phyloP scores from a whole-genome alignment of 2,797 vertebrate genomes.

The Spea hammondii region DNA sequence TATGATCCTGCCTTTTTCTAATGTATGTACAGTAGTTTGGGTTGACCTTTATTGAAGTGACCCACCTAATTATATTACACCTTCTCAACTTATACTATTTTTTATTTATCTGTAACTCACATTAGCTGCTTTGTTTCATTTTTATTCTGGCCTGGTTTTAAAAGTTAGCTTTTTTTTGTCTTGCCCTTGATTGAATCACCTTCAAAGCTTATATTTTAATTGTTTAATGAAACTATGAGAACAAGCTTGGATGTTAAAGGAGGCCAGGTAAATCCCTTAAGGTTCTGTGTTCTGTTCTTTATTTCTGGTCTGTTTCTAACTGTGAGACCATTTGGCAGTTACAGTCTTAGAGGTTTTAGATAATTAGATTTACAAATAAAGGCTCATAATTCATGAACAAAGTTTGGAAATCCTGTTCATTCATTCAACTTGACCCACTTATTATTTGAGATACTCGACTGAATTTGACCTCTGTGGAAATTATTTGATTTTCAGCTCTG shows the following conservation, averaged over 20 bases:
- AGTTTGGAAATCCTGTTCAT: constrained; percentile 47
- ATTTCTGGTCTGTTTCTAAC: constrained; percentile 67
- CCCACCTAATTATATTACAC: too few species aligned
- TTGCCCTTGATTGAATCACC: constrained; percentile 64
- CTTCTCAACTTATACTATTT: too few species aligned
- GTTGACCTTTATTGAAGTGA: too few species aligned
- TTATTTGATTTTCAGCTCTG: background rate
- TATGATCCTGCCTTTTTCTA: too few species aligned
- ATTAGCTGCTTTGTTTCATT: too few species aligned
- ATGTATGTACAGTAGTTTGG: too few species aligned
- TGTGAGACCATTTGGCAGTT: constrained; percentile 74
- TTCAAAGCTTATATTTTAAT: constrained; percentile 64
- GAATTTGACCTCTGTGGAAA: constrained; percentile 37
- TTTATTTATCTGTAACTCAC: too few species aligned
- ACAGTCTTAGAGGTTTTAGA: constrained; percentile 64
- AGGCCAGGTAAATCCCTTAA: constrained; percentile 70
- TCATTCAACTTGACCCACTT: constrained; percentile 72
- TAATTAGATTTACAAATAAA: constrained; percentile 74
- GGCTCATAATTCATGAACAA: constrained; percentile 52
- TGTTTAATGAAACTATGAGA: constrained; percentile 62
- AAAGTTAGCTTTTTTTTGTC: constrained; percentile 55
- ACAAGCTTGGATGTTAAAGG: constrained; percentile 63
- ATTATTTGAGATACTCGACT: constrained; percentile 61
- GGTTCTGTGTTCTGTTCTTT: constrained; percentile 65
- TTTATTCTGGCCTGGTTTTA: constrained; percentile 37